Evolutionary conservation across 2,797 vertebrate species (phyloP), one percentile per base, ranked within the genome.

Genomic region (Emydoidea blandingii): DNA sequence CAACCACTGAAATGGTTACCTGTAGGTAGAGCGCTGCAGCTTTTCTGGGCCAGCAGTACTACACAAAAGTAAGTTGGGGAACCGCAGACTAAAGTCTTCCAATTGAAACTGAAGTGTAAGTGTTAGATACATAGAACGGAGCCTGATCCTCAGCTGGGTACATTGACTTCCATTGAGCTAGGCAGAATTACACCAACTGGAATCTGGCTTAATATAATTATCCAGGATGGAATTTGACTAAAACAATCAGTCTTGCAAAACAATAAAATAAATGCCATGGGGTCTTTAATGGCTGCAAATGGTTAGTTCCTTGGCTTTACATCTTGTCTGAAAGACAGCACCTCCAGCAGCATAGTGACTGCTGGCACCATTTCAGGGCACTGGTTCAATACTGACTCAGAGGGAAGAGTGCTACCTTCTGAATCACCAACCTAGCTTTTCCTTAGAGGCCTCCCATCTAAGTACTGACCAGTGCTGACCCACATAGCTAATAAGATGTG

Each of bases 141-240:
- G 27, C 27, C 25, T 15, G 25, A 29, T 31, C 27, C 44, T 86
- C 21, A 41, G 65, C 83, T 82, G 34, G 86, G 49, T 37, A 72
- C 52, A n/a, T 87, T 94, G 84, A 37, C 53, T 91, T 88, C 79
- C 72, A 85, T 80, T 78, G 83, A 88, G 91, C 50, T 19, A 91
- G 31, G 85, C 81, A 74, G 83, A 52, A 88, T 78, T 90, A 83
- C 18, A 44, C 0, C 1, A 91, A 1, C 62, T 41, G 82, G 83
- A 34, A 79, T 25, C 37, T 89, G 80, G 37, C 47, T 2, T 78
- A 29, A 16, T 78, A 31, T 78, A 47, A 78, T 91, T 93, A 94
- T 83, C 41, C 83, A 93, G 83, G 44, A 74, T n/a, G 31, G 53
- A 85, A 8, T 89, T 65, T 93, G 89, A 80, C 79, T 76, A 72